Evolutionary conservation across 2,888 invertebrate species (phyloP).

Genomic region (Lasioglossum lativentre): DNA sequence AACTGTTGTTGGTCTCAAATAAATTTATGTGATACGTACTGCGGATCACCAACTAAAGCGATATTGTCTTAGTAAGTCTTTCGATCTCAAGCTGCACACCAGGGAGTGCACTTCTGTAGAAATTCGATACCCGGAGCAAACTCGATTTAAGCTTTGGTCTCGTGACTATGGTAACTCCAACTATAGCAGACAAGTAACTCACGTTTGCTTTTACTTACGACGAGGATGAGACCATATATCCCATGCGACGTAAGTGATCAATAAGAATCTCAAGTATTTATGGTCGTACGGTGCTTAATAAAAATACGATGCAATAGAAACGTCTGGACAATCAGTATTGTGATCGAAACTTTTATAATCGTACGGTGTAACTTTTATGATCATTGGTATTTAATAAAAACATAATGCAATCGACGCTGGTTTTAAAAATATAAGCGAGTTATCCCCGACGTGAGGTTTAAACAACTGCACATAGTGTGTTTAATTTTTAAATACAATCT

Average conservation of each 20-base stretch:
- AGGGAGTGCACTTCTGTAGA: conserved; percentile 60
- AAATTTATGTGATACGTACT: conserved; percentile 53
- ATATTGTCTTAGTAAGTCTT: conserved; percentile 61
- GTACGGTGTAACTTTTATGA: too few species aligned
- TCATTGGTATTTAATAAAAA: too few species aligned
- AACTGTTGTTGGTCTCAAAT: conserved; percentile 24
- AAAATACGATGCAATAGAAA: neutral
- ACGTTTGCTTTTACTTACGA: conserved; percentile 47
- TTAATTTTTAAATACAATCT: too few species aligned
- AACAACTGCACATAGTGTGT: too few species aligned
- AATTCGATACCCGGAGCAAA: conserved; percentile 70
- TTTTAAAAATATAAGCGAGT: too few species aligned
- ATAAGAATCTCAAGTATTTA: conserved; percentile 22
- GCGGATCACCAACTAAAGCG: conserved; percentile 39
- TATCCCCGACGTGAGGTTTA: too few species aligned
- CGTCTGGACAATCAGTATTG: neutral
- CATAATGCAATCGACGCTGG: too few species aligned
- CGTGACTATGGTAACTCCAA: conserved; percentile 53
- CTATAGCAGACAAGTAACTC: conserved; percentile 58
- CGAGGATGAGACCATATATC: conserved; percentile 45
- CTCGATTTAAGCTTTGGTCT: conserved; percentile 70
- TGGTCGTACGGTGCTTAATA: conserved; percentile 37
- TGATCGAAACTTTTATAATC: neutral
- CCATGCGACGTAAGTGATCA: conserved; percentile 37
- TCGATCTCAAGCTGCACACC: conserved; percentile 58